Percentiles rank a stretch among this genome's conserved stretches.
phyloP scores from a whole-genome alignment of 1,140 invertebrate species.

The Proales similis region DNA sequence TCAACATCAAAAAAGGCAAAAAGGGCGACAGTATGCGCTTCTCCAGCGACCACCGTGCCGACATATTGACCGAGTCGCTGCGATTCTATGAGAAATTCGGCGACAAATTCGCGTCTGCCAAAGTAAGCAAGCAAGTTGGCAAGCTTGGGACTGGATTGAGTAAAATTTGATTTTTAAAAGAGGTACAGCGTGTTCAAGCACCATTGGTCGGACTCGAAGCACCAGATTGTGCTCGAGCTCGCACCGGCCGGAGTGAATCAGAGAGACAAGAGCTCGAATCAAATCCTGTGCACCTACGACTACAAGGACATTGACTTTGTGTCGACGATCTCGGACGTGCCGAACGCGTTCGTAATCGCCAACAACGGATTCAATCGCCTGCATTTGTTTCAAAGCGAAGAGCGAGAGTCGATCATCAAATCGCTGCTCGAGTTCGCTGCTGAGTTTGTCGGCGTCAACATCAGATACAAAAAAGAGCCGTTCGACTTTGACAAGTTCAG shows the following conservation, averaged over 20 bases:
- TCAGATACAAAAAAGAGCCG: conserved; percentile 72
- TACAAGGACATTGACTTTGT: conserved; percentile 85
- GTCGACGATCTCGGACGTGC: conserved; percentile 59
- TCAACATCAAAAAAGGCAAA: conserved; percentile 72
- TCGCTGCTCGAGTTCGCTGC: conserved; percentile 72
- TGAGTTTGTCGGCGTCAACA: conserved; percentile 69
- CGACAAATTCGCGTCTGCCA: conserved; percentile 10
- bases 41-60: conserved; percentile 85
- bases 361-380: conserved; percentile 74
- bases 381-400: conserved; percentile 76
- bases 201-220: conserved; percentile 82
- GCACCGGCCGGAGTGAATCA: conserved; percentile 81
- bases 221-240: conserved; percentile 79
- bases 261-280: conserved; percentile 72
- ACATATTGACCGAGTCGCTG: conserved; percentile 83
- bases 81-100: conserved; percentile 57
- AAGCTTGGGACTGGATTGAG: conserved; percentile 39
- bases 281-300: conserved; percentile 64
- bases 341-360: conserved; percentile 74
- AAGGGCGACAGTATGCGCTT: conserved; percentile 91
- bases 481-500: conserved; percentile 77
- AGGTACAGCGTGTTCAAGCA: conserved; percentile 83
- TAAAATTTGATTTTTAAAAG: conserved; percentile 53
- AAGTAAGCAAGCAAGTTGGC: conserved; percentile 38
- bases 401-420: conserved; percentile 75